Evolutionary conservation across 2,888 invertebrate species (phyloP).

Genomic region (Athalia cordata): DNA sequence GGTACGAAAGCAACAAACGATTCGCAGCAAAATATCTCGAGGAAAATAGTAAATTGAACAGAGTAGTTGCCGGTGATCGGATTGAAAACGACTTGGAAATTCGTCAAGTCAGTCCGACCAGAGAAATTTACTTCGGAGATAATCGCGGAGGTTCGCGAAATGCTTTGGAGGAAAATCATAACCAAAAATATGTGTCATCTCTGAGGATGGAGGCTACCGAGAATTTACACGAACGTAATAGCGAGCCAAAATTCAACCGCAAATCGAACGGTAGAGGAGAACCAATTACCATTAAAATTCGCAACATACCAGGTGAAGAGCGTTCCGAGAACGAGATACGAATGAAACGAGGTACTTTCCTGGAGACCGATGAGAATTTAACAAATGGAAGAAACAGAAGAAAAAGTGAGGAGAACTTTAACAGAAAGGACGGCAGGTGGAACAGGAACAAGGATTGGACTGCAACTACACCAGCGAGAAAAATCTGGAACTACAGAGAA

Average conservation of each 20-base stretch:
- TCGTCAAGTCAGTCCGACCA: neutral
- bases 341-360: conserved; percentile 12
- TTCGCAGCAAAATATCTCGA: conserved; percentile 60
- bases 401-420: conserved; percentile 34
- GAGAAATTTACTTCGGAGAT: conserved; percentile 37
- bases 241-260: conserved; percentile 1
- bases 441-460: conserved; percentile 44
- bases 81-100: neutral
- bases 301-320: conserved; percentile 17
- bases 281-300: conserved; percentile 37
- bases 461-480: conserved; percentile 60
- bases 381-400: conserved; percentile 4
- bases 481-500: conserved; percentile 67
- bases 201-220: conserved; percentile 3
- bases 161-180: neutral
- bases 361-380: neutral
- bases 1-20: conserved; percentile 62
- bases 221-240: conserved; percentile 9
- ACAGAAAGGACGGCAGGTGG: conserved; percentile 45
- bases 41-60: conserved; percentile 56
- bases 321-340: conserved; percentile 23
- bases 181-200: conserved; percentile 10
- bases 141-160: neutral
- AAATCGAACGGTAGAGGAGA: conserved; percentile 23
- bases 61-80: neutral